Conservation (phyloP, 2,797 vertebrate genomes). For the Amblyraja radiata region DNA sequence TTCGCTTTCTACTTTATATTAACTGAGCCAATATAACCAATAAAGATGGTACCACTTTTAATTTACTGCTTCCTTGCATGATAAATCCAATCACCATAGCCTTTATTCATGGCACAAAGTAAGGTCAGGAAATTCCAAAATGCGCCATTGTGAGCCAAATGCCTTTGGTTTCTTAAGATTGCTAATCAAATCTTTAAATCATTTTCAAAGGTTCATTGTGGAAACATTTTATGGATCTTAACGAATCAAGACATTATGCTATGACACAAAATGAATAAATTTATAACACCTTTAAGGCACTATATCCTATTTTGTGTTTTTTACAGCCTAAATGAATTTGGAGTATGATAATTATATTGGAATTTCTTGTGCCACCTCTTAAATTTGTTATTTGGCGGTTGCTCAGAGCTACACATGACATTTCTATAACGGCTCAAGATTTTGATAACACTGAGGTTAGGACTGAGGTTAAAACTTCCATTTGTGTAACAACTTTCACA, state of each 20-base stretch:
- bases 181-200: conserved; percentile 12
- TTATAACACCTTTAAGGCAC: not conserved
- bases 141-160: not conserved
- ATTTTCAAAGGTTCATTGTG: not conserved
- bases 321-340: not conserved
- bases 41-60: not conserved
- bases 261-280: not conserved
- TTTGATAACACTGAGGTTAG: not conserved
- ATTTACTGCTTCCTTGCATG: not conserved
- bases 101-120: not conserved
- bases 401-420: not conserved
- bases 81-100: not conserved
- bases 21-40: not conserved
- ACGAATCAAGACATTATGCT: not conserved
- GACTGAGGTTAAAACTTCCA: not conserved
- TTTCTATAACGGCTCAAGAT: not conserved
- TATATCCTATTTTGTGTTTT: not conserved
- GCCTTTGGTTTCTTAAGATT: not conserved
- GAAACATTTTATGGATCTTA: conserved; percentile 7
- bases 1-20: not conserved
- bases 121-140: not conserved
- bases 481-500: not conserved
- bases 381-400: not conserved
- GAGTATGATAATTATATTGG: not conserved
- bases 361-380: not conserved